Conservation (phyloP, 2,888 invertebrate species). For the Tribolium freemani region DNA sequence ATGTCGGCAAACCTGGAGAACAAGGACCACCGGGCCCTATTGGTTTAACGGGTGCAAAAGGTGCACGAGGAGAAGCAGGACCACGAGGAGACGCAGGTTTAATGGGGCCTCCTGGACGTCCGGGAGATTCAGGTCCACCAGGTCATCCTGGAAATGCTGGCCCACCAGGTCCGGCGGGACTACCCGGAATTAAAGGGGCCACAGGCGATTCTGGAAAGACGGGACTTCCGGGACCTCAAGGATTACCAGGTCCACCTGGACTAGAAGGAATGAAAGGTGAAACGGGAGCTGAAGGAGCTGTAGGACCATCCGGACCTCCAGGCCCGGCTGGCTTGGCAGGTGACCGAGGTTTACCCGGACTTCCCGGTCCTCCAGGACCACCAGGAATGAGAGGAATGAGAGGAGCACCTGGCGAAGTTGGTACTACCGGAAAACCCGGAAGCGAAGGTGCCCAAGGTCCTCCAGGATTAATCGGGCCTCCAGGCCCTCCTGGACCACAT, state of each 20-base stretch:
- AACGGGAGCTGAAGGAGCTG: constrained; percentile 77
- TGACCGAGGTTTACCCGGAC: constrained; percentile 75
- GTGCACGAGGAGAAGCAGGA: constrained; percentile 82
- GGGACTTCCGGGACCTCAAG: constrained; percentile 77
- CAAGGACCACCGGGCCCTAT: constrained; percentile 74
- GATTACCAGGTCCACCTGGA: constrained; percentile 80
- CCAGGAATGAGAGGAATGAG: constrained; percentile 77
- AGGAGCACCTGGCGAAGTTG: constrained; percentile 80
- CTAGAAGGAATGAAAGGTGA: constrained; percentile 83
- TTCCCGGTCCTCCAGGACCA: constrained; percentile 75
- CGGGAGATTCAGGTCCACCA: constrained; percentile 82
- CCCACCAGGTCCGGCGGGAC: constrained; percentile 79
- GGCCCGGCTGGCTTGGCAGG: constrained; percentile 81
- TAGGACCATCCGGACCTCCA: constrained; percentile 78
- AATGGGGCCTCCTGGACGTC: constrained; percentile 83
- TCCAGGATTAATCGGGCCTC: constrained; percentile 76
- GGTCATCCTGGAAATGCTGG: constrained; percentile 81
- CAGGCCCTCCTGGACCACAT: constrained; percentile 76
- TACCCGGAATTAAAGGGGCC: constrained; percentile 80
- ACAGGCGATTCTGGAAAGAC: constrained; percentile 79
- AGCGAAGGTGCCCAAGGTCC: constrained; percentile 81
- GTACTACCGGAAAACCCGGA: constrained; percentile 80
- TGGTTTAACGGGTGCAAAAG: constrained; percentile 79
- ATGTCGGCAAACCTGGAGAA: constrained; percentile 75
- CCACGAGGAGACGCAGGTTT: constrained; percentile 81